A percentile compares a stretch with the other conserved stretches of the same genome.
Conservation (phyloP, 1,140 invertebrate genomes). For the Drosophila micromelanica region DNA sequence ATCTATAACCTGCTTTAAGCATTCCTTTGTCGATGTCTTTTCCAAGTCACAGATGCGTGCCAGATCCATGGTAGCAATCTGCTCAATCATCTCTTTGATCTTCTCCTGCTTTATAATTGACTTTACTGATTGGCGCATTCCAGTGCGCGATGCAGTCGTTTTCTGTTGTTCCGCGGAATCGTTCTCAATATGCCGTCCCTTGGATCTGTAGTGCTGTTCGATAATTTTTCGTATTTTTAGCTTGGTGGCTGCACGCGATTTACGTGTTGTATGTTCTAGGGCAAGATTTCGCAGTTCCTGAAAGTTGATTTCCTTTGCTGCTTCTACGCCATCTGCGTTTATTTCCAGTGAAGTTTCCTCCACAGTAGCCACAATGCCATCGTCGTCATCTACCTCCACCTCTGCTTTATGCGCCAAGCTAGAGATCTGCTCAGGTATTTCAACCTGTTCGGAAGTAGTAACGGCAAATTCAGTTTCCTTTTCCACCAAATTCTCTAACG, state of each 20-base stretch:
- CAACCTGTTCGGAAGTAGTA: constrained; percentile 16
- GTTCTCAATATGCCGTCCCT: constrained; percentile 75
- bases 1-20: constrained; percentile 82
- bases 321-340: constrained; percentile 28
- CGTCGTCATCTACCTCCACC: constrained; percentile 55
- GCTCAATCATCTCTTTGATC: constrained; percentile 84
- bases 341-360: constrained; percentile 63
- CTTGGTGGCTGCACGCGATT: constrained; percentile 67
- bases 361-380: constrained; percentile 65
- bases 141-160: constrained; percentile 41
- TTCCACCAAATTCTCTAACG: constrained; percentile 1
- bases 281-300: constrained; percentile 74
- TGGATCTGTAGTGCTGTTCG: constrained; percentile 78
- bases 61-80: constrained; percentile 82
- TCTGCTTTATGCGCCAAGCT: not conserved
- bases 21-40: constrained; percentile 80
- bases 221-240: constrained; percentile 70
- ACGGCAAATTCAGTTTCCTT: constrained; percentile 57
- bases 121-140: constrained; percentile 84
- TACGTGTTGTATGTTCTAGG: constrained; percentile 58
- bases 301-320: constrained; percentile 75
- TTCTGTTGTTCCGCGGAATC: constrained; percentile 61
- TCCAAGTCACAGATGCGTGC: constrained; percentile 79
- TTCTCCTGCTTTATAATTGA: constrained; percentile 85
- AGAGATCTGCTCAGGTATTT: constrained; percentile 2